Conservation (phyloP, 2,113 vertebrate genomes). For the Rhabdornis inornatus region DNA sequence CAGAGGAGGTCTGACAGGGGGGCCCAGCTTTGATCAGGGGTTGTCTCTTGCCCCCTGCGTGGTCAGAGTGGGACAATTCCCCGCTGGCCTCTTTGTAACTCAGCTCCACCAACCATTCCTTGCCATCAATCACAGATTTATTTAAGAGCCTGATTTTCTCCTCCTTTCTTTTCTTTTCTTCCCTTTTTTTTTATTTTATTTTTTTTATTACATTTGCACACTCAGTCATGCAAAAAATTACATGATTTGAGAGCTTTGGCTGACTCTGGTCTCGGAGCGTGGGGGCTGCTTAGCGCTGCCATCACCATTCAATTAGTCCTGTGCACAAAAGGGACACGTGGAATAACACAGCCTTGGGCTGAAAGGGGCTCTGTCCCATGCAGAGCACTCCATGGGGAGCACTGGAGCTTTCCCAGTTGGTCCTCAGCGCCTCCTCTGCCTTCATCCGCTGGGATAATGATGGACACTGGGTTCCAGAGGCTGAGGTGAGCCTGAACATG, state of each 20-base stretch:
- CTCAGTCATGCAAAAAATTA: slow-evolving; percentile 76
- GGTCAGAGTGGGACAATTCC: background rate
- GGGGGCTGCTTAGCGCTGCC: slow-evolving; percentile 50
- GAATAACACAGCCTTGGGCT: background rate
- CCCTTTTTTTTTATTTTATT: background rate
- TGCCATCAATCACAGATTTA: background rate
- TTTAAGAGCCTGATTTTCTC: slow-evolving; percentile 25
- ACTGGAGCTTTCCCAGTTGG: background rate
- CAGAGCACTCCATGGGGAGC: rapidly evolving
- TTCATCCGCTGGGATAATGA: rapidly evolving
- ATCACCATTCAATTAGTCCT: slow-evolving; percentile 53
- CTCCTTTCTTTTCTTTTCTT: background rate
- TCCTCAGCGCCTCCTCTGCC: background rate
- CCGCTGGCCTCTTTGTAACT: background rate
- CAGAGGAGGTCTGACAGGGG: background rate
- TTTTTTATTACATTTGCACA: slow-evolving; percentile 58
- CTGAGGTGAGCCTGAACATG: rapidly evolving
- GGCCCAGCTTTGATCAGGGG: background rate
- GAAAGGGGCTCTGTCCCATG: background rate
- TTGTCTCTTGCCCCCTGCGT: rapidly evolving
- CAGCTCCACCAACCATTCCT: background rate
- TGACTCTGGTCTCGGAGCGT: slow-evolving; percentile 4
- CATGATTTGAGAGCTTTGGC: slow-evolving; percentile 63
- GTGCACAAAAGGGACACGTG: background rate
- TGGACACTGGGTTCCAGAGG: background rate